A percentile compares a stretch with the other conserved stretches of the same genome.
Conservation (phyloP, 2,888 invertebrate species). For the Callyntrura guangdongensis region DNA sequence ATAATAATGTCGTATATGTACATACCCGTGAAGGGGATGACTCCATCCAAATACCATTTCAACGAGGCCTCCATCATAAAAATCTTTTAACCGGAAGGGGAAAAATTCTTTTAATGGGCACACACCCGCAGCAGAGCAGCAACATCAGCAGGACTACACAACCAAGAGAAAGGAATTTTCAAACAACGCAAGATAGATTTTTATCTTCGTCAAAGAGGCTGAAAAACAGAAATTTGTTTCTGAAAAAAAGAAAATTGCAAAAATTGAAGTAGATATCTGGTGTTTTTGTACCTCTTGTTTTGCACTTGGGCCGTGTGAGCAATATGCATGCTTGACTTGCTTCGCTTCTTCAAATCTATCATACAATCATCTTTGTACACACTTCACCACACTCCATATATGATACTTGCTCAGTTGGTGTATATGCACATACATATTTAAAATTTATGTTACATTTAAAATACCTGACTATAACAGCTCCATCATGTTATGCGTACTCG, state of each 20-base stretch:
- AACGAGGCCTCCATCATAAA: neutral
- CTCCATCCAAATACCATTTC: neutral
- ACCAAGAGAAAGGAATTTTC: neutral
- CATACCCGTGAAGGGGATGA: neutral
- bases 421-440: no score
- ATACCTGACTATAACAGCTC: neutral
- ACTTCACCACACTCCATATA: neutral
- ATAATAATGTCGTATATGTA: neutral
- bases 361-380: no score
- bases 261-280: slow-evolving; percentile 2
- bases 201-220: neutral
- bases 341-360: no score
- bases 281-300: neutral
- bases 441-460: no score
- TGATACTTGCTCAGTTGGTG: no score
- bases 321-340: no score
- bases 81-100: slow-evolving; percentile 23
- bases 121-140: slow-evolving; percentile 18
- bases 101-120: neutral
- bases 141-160: neutral
- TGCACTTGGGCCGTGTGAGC: neutral
- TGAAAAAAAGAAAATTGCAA: slow-evolving; percentile 25
- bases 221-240: slow-evolving; percentile 6
- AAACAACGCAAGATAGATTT: slow-evolving; percentile 11
- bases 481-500: neutral